Evolutionary conservation across 2,888 invertebrate species (phyloP).

Genomic region (Nomada fucata): DNA sequence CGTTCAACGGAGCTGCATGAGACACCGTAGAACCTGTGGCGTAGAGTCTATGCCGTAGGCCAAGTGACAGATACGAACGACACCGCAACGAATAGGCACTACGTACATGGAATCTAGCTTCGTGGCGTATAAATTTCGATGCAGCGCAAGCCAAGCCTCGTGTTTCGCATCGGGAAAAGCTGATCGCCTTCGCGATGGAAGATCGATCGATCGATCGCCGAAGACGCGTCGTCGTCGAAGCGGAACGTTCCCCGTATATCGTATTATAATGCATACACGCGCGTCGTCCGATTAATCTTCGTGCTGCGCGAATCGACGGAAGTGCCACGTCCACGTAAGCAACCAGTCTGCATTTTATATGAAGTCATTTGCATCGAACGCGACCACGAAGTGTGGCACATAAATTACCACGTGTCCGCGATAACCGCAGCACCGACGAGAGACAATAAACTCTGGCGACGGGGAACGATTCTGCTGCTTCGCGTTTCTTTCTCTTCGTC

Average conservation of each 20-base stretch:
- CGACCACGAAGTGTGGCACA: constrained; percentile 60
- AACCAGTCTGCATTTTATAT: constrained; percentile 67
- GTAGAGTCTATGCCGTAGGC: no score
- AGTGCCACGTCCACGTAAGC: constrained; percentile 69
- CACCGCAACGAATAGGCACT: no score
- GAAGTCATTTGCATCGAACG: constrained; percentile 69
- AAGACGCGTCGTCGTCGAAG: neutral
- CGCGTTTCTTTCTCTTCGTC: neutral
- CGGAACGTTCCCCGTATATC: neutral
- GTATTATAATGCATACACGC: neutral
- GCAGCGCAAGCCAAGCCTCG: constrained; percentile 19
- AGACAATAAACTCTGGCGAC: constrained; percentile 45
- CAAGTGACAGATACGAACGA: no score
- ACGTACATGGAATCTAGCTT: no score
- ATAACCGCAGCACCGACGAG: constrained; percentile 52
- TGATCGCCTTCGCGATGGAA: constrained; percentile 26
- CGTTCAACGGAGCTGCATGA: no score
- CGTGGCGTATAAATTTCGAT: constrained; percentile 24
- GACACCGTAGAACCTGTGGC: no score
- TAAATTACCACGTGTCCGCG: constrained; percentile 65
- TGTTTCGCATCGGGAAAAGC: constrained; percentile 22
- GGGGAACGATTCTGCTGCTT: constrained; percentile 10
- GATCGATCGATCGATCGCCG: constrained; percentile 51
- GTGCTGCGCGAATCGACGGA: constrained; percentile 69
- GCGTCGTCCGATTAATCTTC: constrained; percentile 68